Evolutionary conservation across 1,140 invertebrate genomes (phyloP), one percentile per base, ranked within the genome.

Genomic region (Delia radicum): DNA sequence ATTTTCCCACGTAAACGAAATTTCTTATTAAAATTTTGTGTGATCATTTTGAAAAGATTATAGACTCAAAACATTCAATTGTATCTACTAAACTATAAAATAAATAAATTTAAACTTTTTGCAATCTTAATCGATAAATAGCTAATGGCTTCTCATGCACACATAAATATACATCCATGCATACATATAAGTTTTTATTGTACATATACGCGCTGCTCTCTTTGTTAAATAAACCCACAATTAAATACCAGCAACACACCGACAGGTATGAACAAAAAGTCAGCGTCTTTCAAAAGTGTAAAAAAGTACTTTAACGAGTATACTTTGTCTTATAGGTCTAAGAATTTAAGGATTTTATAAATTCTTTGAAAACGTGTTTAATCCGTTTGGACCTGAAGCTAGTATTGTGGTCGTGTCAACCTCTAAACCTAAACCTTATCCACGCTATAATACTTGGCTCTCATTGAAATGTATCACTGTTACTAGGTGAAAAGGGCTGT

Each of bases 101-200:
- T 65, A 65, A 65, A 65, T 65, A 65, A n/a, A 65, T 65, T 65
- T 28, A 65, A 65, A 65, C 12, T 65, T 65, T 55, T 61, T 61
- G 55, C 21, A 13, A 65, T 28, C 62, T 65, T 65, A 65, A 65
- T 65, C 62, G 62, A 65, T 65, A 65, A 65, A 65, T 65, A 65
- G 62, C 62, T 65, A 65, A 65, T 65, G 62, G 62, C 62, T 29
- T 10, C 37, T 42, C 12, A 42, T 42, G 31, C 31, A 42, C 37
- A 42, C 10, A 42, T 42, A 3, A 15, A n/a, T 42, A 42, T 42
- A 42, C 37, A 13, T n/a, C n/a, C 6, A 42, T 42, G 6, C 37
- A 42, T 42, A 3, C 37, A 42, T 15, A 42, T 42, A 42, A 42
- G n/a, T n/a, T n/a, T n/a, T n/a, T n/a, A n/a, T n/a, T n/a, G n/a